Evolutionary conservation across 2,113 vertebrate genomes (phyloP).

Genomic region (Leptobrachium ailaonicum): DNA sequence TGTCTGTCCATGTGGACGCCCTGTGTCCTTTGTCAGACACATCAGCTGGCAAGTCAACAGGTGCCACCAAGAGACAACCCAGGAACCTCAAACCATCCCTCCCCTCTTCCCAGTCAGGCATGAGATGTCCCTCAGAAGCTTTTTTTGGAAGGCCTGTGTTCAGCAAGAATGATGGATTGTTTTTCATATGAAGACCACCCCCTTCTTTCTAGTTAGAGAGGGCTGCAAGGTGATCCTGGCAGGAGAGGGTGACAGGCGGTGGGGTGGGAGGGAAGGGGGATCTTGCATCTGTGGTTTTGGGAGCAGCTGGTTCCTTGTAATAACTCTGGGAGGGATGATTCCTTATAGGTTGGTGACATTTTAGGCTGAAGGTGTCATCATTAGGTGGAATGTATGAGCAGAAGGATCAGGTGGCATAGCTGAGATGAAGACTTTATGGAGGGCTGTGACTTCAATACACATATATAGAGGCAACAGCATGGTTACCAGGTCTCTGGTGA

Average conservation of each 20-base stretch:
- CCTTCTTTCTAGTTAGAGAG: slow-evolving; percentile 22
- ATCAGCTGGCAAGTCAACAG: slow-evolving; percentile 34
- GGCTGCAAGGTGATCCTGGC: slow-evolving; percentile 43
- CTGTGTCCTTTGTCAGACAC: not conserved
- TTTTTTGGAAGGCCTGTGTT: slow-evolving; percentile 48
- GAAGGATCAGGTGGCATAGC: slow-evolving; percentile 41
- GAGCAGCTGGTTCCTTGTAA: slow-evolving; percentile 46
- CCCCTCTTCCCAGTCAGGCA: slow-evolving; percentile 17
- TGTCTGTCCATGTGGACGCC: not conserved
- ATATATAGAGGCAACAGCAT: slow-evolving; percentile 36
- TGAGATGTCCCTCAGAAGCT: slow-evolving; percentile 43
- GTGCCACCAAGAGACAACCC: slow-evolving; percentile 11
- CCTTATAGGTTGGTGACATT: slow-evolving; percentile 49
- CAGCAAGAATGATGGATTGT: slow-evolving; percentile 43
- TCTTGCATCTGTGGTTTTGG: slow-evolving; percentile 31
- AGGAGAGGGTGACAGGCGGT: slow-evolving; percentile 19
- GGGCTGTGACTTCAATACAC: slow-evolving; percentile 43
- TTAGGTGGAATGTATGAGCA: slow-evolving; percentile 44
- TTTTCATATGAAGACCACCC: slow-evolving; percentile 30
- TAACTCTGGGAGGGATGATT: slow-evolving; percentile 39
- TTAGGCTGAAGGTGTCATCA: slow-evolving; percentile 46
- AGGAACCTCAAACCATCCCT: not conserved
- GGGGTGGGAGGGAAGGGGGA: not conserved
- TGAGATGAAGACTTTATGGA: slow-evolving; percentile 35
- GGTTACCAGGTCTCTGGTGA: slow-evolving; percentile 22